Evolutionary conservation across 2,888 invertebrate genomes (phyloP).

Genomic region (Cremastinae sp.): DNA sequence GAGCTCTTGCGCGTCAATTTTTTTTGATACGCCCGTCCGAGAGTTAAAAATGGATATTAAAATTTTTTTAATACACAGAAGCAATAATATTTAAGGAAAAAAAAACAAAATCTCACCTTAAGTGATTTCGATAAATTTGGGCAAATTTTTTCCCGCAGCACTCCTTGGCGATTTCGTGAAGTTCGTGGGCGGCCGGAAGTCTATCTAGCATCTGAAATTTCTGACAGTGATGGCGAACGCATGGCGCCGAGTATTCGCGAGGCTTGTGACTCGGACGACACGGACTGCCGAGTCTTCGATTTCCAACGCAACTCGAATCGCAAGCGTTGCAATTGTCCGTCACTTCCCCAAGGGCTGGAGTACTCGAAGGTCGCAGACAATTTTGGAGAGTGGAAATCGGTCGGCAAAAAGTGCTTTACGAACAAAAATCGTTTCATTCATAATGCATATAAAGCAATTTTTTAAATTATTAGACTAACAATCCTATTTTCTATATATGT

Average conservation of each 20-base stretch:
- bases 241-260: constrained; percentile 35
- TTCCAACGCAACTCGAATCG: constrained; percentile 24
- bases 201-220: constrained; percentile 27
- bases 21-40: too few species aligned
- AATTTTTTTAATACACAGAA: too few species aligned
- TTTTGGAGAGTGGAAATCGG: constrained; percentile 39
- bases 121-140: constrained; percentile 38
- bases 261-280: constrained; percentile 36
- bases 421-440: not conserved
- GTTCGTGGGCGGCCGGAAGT: constrained; percentile 16
- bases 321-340: constrained; percentile 15
- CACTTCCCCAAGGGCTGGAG: constrained; percentile 48
- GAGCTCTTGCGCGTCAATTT: too few species aligned
- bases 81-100: not conserved
- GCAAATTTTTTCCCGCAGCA: constrained; percentile 38
- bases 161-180: constrained; percentile 28
- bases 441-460: not conserved
- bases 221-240: constrained; percentile 42
- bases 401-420: constrained; percentile 58
- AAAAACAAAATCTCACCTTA: constrained; percentile 56
- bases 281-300: constrained; percentile 53
- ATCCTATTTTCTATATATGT: too few species aligned
- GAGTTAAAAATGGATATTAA: too few species aligned
- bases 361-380: constrained; percentile 50
- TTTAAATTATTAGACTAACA: too few species aligned